These are phyloP conservation scores for Melanotaenia nigrans DNA, from an alignment of 2,797 vertebrate species.

Conservation along the genomic window DNA sequence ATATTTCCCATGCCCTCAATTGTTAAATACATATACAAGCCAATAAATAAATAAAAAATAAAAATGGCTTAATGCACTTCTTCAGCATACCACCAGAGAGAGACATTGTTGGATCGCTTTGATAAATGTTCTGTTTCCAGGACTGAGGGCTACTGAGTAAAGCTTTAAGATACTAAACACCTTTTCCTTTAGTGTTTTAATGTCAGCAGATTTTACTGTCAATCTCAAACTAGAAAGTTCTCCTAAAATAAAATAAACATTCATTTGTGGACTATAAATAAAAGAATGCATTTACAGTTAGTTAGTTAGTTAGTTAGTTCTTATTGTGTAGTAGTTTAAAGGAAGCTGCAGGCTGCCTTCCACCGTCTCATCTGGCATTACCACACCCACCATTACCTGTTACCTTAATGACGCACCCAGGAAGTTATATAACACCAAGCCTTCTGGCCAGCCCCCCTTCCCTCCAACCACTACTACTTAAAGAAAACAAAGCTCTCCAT, in stretches of 20 bases:
- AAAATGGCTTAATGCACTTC: constrained; percentile 51
- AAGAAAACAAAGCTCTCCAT: too few relatives aligned
- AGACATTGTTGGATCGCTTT: constrained; percentile 60
- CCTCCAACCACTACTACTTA: too few relatives aligned
- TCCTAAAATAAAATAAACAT: background rate
- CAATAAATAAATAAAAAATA: background rate
- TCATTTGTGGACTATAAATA: background rate
- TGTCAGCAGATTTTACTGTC: too few relatives aligned
- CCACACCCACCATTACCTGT: too few relatives aligned
- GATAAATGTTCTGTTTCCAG: constrained; percentile 15
- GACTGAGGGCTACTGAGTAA: background rate
- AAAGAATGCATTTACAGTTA: too few relatives aligned
- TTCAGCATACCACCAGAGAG: constrained; percentile 55
- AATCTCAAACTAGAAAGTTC: background rate
- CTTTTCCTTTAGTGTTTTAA: background rate
- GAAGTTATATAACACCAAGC: too few relatives aligned
- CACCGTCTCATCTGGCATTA: too few relatives aligned
- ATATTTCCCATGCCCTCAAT: background rate
- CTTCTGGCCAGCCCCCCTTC: too few relatives aligned
- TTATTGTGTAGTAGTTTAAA: too few relatives aligned
- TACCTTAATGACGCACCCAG: too few relatives aligned
- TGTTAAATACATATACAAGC: background rate
- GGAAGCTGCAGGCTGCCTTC: too few relatives aligned
- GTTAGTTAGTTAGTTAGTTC: too few relatives aligned
- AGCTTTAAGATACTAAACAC: background rate